Conservation (phyloP, 1,140 invertebrate species). For the Acyrthosiphon pisum region DNA sequence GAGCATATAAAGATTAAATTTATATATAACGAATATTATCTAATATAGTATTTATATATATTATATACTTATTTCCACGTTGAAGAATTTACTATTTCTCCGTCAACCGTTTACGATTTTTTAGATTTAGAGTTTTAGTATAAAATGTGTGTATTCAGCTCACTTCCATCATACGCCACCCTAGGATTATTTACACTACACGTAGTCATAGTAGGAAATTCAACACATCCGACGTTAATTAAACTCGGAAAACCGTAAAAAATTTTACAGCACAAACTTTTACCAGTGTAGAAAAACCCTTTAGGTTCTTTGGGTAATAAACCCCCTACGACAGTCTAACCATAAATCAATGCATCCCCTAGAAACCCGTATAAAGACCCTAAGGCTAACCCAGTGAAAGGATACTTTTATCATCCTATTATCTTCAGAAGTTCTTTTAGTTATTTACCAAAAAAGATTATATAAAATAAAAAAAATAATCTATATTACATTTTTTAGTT, state of each 20-base stretch:
- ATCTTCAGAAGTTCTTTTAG: conserved; percentile 40
- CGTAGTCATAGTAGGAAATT: background rate
- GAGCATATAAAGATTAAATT: background rate
- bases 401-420: conserved; percentile 50
- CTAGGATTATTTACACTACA: background rate
- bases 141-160: background rate
- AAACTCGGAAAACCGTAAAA: conserved; percentile 28
- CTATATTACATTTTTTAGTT: background rate
- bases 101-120: background rate
- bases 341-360: conserved; percentile 49
- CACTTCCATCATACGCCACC: background rate
- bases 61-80: background rate
- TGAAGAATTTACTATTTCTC: background rate
- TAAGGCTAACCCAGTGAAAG: conserved; percentile 6
- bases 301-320: conserved; percentile 40
- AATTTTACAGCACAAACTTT: conserved; percentile 42
- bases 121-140: background rate
- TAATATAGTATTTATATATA: no score
- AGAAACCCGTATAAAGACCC: conserved; percentile 18
- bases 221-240: conserved; percentile 38
- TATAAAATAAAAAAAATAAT: background rate
- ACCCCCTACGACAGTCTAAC: background rate
- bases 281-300: conserved; percentile 6
- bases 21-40: no score
- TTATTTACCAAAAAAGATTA: background rate